phyloP scores from a whole-genome alignment of 2,113 vertebrate genomes.

The Bostrychus sinensis region DNA sequence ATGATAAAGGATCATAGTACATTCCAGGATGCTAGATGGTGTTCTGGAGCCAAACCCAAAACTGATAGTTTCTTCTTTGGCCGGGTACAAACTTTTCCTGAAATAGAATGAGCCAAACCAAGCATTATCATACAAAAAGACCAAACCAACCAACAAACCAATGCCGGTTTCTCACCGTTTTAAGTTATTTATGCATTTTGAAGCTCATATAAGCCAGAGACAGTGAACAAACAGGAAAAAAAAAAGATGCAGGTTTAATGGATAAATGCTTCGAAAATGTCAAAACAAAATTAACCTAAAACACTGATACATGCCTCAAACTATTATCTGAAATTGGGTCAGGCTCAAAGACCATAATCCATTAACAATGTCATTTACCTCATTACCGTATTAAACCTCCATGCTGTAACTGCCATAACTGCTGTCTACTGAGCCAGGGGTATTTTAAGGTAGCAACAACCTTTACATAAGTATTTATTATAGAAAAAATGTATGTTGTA shows the following conservation, averaged over 20 bases:
- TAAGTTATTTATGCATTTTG: too few relatives aligned
- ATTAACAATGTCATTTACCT: not conserved
- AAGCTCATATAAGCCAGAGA: not conserved
- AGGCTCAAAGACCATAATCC: not conserved
- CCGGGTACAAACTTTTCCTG: too few relatives aligned
- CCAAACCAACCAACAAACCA: too few relatives aligned
- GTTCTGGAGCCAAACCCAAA: too few relatives aligned
- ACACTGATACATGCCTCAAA: not conserved
- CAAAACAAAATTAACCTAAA: not conserved
- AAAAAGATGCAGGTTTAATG: conserved; percentile 7
- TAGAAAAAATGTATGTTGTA: not conserved
- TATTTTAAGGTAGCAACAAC: not conserved
- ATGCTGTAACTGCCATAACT: not conserved
- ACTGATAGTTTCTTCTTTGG: too few relatives aligned
- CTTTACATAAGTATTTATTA: conserved; percentile 2
- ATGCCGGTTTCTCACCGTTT: too few relatives aligned
- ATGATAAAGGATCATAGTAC: too few relatives aligned
- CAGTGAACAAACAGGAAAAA: conserved; percentile 1
- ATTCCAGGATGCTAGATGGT: too few relatives aligned
- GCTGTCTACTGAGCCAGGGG: not conserved
- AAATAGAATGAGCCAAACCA: too few relatives aligned
- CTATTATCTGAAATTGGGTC: not conserved
- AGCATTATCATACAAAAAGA: too few relatives aligned
- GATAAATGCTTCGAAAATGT: not conserved
- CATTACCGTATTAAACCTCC: not conserved